Evolutionary conservation across 2,888 invertebrate species (phyloP).

Genomic region (Hymenopus coronatus): DNA sequence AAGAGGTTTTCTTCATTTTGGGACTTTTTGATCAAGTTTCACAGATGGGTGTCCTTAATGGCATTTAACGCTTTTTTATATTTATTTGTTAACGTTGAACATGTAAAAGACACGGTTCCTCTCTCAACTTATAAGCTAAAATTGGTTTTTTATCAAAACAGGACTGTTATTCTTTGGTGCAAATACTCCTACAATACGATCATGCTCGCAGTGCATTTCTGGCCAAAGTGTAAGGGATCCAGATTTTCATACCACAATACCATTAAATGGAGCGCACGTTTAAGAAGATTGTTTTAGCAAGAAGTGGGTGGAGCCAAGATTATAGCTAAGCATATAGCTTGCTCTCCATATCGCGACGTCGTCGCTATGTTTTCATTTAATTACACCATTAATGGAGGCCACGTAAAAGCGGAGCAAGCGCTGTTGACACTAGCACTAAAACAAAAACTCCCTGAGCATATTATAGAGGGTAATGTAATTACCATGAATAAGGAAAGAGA

Average conservation of each 20-base stretch:
- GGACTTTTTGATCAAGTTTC: no score
- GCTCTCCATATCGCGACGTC: neutral
- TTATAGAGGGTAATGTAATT: neutral
- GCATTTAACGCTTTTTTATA: no score
- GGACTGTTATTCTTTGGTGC: neutral
- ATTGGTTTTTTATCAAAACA: no score
- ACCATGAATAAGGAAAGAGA: neutral
- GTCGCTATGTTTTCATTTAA: neutral
- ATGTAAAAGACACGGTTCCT: no score
- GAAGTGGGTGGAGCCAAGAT: neutral
- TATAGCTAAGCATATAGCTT: neutral
- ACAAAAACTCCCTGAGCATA: neutral
- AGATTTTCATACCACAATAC: neutral
- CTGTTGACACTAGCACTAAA: neutral
- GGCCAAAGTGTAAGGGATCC: neutral
- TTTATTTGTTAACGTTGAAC: no score
- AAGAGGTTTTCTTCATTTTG: no score
- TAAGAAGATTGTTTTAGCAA: neutral
- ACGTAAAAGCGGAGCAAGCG: neutral
- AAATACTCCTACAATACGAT: neutral
- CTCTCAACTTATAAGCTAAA: no score
- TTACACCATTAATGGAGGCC: neutral
- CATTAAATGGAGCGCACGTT: neutral
- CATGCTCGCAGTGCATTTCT: neutral
- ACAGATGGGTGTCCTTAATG: no score